These are phyloP conservation scores for Sturnus vulgaris DNA, from an alignment of 2,113 vertebrate genomes.

Conservation along the genomic window DNA sequence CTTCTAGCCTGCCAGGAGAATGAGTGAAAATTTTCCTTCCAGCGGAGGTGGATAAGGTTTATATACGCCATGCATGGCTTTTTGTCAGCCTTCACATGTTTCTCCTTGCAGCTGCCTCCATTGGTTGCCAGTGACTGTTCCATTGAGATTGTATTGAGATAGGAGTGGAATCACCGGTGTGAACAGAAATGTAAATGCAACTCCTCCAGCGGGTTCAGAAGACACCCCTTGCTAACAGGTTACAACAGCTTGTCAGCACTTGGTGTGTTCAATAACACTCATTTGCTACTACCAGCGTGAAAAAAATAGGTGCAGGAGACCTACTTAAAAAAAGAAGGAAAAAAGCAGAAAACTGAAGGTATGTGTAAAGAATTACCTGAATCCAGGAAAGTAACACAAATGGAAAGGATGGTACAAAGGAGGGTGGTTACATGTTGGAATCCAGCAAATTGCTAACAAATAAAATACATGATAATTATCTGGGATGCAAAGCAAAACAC, in stretches of 20 bases:
- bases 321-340: neutral
- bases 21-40: neutral
- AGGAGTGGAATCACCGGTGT: neutral
- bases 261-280: neutral
- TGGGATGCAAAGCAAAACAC: neutral
- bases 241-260: neutral
- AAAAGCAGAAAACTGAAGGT: rapidly evolving
- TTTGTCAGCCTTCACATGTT: neutral
- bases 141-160: neutral
- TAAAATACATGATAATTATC: neutral
- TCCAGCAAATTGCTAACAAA: neutral
- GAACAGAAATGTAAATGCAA: neutral
- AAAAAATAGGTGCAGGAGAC: neutral
- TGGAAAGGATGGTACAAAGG: neutral
- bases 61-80: neutral
- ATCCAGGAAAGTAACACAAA: neutral
- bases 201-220: neutral
- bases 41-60: neutral
- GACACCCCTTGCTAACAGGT: neutral
- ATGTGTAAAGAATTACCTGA: neutral
- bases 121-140: neutral
- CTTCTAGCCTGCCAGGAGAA: neutral
- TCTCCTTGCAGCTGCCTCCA: neutral
- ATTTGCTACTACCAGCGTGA: neutral
- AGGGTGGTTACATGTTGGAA: neutral